A percentile compares a stretch with the other conserved stretches of the same genome.
phyloP scores from a whole-genome alignment of 2,797 vertebrate species.

The Coracias cyanogaster region DNA sequence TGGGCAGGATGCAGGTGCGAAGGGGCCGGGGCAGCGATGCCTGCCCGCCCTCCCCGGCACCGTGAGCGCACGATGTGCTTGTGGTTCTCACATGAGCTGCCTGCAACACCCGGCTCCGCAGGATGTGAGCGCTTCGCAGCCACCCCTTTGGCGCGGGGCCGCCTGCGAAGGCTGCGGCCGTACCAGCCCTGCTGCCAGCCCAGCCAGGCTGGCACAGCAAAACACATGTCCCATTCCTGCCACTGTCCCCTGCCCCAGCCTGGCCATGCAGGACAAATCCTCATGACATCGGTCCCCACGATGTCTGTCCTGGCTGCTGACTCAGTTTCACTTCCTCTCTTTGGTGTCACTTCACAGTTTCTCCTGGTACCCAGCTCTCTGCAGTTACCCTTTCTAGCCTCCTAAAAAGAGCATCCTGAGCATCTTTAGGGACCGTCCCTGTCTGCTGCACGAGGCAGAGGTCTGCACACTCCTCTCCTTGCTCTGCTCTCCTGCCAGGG shows the following conservation, averaged over 20 bases:
- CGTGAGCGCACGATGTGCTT: not conserved
- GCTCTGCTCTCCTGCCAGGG: not conserved
- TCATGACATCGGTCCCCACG: accelerated
- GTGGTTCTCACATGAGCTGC: not conserved
- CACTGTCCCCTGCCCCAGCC: not conserved
- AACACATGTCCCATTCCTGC: not conserved
- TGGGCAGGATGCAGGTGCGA: not conserved
- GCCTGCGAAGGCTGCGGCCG: no score
- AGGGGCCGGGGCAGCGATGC: accelerated
- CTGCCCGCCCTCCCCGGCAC: not conserved
- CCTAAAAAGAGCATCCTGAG: not conserved
- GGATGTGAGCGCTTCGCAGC: not conserved
- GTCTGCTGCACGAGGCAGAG: not conserved
- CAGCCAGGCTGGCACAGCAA: not conserved
- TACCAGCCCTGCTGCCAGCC: not conserved
- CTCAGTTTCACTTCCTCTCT: not conserved
- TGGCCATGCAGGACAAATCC: accelerated
- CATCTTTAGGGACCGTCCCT: not conserved
- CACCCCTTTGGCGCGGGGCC: not conserved
- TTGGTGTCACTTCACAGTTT: not conserved
- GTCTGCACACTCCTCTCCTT: not conserved
- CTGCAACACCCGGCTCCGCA: not conserved
- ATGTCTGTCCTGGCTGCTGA: not conserved
- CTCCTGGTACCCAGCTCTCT: not conserved
- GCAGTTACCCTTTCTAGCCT: not conserved